Conservation (phyloP, 1,140 invertebrate species). For the Ips nitidus region DNA sequence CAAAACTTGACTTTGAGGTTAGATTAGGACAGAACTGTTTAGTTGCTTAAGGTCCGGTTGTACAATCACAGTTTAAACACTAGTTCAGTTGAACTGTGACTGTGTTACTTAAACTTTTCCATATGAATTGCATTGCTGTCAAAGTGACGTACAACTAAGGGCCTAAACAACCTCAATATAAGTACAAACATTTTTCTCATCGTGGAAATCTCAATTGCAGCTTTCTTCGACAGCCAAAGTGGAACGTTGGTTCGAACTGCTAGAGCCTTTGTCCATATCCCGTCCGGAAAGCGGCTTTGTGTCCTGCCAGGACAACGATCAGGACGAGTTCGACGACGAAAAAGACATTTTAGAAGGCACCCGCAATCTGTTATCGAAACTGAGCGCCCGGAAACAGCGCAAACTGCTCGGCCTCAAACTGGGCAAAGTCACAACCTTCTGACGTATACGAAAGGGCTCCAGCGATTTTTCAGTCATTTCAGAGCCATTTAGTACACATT, state of each 20-base stretch:
- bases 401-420: slow-evolving; percentile 64
- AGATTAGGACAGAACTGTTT: too few relatives aligned
- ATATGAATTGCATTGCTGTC: too few relatives aligned
- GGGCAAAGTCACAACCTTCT: slow-evolving; percentile 66
- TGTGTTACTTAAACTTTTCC: too few relatives aligned
- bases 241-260: slow-evolving; percentile 70
- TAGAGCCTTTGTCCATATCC: slow-evolving; percentile 63
- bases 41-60: too few relatives aligned
- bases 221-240: slow-evolving; percentile 71
- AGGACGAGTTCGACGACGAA: slow-evolving; percentile 52
- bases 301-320: slow-evolving; percentile 56
- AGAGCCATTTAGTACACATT: background rate
- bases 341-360: slow-evolving; percentile 58
- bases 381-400: slow-evolving; percentile 67
- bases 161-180: too few relatives aligned
- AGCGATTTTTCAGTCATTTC: slow-evolving; percentile 25
- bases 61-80: too few relatives aligned
- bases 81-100: too few relatives aligned
- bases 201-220: slow-evolving; percentile 47
- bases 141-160: too few relatives aligned
- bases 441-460: slow-evolving; percentile 42
- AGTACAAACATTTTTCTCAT: too few relatives aligned
- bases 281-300: slow-evolving; percentile 72
- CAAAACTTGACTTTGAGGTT: too few relatives aligned
- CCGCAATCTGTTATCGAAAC: slow-evolving; percentile 61